Evolutionary conservation across 2,888 invertebrate genomes (phyloP).

Genomic region (Hydraecia micacea): DNA sequence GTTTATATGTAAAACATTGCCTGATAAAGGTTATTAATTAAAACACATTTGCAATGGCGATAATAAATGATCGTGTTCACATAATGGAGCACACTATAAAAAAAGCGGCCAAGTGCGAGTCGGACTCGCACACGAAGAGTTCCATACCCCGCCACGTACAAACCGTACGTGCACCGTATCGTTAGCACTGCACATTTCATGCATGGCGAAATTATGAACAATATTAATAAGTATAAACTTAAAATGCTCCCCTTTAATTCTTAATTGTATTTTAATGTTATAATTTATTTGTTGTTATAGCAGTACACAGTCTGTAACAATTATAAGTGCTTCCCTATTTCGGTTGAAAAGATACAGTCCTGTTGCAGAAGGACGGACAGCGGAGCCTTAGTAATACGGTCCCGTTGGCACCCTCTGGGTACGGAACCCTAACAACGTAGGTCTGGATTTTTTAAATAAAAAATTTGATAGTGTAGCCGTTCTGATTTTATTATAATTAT

Average conservation of each 20-base stretch:
- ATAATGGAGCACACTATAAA: neutral
- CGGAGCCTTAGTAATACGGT: neutral
- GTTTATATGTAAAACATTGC: constrained; percentile 35
- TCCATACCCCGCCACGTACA: too few relatives aligned
- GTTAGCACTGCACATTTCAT: neutral
- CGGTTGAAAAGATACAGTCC: neutral
- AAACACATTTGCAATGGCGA: neutral
- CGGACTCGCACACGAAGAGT: neutral
- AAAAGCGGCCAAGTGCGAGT: neutral
- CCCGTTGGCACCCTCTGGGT: neutral
- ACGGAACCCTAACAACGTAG: neutral
- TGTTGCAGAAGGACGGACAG: neutral
- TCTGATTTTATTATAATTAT: constrained; percentile 3
- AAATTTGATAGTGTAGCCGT: neutral
- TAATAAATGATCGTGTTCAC: constrained; percentile 27
- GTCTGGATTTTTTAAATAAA: neutral
- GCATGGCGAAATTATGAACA: too few relatives aligned
- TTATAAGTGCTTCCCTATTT: neutral
- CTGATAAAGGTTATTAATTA: constrained; percentile 49
- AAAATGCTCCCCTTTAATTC: too few relatives aligned
- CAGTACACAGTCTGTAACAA: too few relatives aligned
- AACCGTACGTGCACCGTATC: neutral
- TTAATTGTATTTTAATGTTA: neutral
- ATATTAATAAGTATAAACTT: too few relatives aligned
- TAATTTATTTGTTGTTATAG: neutral